phyloP scores from a whole-genome alignment of 2,888 invertebrate species.

The Glyphotaelius pellucidus region DNA sequence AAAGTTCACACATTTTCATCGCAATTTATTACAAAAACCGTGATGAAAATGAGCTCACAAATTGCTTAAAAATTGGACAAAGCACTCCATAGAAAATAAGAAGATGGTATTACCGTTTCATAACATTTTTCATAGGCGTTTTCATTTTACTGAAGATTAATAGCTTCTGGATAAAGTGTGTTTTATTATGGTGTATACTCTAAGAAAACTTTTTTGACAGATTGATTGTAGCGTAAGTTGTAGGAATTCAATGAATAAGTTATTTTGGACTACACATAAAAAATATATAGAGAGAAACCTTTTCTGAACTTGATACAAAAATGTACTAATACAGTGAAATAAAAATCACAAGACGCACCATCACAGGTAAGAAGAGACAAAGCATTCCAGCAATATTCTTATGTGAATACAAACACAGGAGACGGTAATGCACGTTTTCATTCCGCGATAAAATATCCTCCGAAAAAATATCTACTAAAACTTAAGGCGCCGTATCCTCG shows the following conservation, averaged over 20 bases:
- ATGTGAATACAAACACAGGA: too few species aligned
- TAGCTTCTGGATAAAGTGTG: constrained; percentile 42
- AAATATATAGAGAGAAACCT: constrained; percentile 34
- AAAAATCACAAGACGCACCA: neutral
- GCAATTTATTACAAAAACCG: constrained; percentile 2
- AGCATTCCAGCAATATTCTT: too few species aligned
- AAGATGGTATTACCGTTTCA: constrained; percentile 33
- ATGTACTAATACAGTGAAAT: constrained; percentile 11
- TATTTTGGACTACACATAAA: constrained; percentile 51
- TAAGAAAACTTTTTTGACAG: constrained; percentile 49
- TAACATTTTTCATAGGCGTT: constrained; percentile 30
- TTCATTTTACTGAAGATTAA: constrained; percentile 47
- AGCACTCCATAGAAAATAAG: constrained; percentile 16
- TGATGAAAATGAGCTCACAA: constrained; percentile 11
- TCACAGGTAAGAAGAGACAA: neutral
- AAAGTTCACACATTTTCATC: constrained; percentile 2
- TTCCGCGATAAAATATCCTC: too few species aligned
- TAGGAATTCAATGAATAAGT: constrained; percentile 57
- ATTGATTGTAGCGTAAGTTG: constrained; percentile 52
- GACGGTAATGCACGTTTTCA: too few species aligned
- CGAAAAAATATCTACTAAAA: too few species aligned
- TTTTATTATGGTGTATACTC: constrained; percentile 28
- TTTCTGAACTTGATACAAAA: constrained; percentile 52
- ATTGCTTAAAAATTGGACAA: constrained; percentile 22
- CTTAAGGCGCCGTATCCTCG: too few species aligned